Base-by-base conservation (phyloP, 2,888 invertebrate genomes). In the Iselma pallidipennis region DNA sequence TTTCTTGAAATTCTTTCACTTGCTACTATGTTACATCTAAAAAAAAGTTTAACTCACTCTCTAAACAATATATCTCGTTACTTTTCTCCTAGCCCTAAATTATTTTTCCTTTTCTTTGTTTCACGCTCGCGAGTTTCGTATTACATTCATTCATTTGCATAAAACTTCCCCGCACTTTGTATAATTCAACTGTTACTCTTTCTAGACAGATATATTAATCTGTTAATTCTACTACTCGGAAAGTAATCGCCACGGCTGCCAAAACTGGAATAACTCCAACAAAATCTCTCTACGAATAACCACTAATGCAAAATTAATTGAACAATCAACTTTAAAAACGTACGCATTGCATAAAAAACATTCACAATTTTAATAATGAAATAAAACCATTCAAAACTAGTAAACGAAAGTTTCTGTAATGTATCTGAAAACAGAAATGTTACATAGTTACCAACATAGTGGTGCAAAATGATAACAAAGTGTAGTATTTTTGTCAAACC, bases 111-210 rank as follows among this genome's bases (percentile, higher is more conserved):
- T 64, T 59, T 66, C 67, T 67, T 69, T 70, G 68, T 68, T 71
- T 65, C 65, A 59, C 51, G 66, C 62, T 55, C 57, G 61, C 61
- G 68, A 68, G 66, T 69, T 71, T 70, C 59, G 68, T 67, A 69
- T 68, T 69, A 67, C 68, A 52, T 55, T 62, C 71, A 69, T 71
- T 69, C 66, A 71, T 70, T 71, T 70, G 67, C 71, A 70, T 71
- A 70, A 71, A 67, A 64, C 61, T 66, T 64, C 59, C 29, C 23
- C 49, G 37, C 57, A 53, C 28, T 60, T 55, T 55, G 49, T 55
- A 51, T 55, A 60, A 55, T 60, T 60, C 56, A 37, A 55, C 42
- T 60, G 51, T 37, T 55, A 28, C 49, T 55, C 53, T 55, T 55
- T 59, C 49, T 55, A 49, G 49, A 42, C 51, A 51, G 49, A 60